Conservation (phyloP, 2,888 invertebrate genomes). For the Malthinus seriepunctatus region DNA sequence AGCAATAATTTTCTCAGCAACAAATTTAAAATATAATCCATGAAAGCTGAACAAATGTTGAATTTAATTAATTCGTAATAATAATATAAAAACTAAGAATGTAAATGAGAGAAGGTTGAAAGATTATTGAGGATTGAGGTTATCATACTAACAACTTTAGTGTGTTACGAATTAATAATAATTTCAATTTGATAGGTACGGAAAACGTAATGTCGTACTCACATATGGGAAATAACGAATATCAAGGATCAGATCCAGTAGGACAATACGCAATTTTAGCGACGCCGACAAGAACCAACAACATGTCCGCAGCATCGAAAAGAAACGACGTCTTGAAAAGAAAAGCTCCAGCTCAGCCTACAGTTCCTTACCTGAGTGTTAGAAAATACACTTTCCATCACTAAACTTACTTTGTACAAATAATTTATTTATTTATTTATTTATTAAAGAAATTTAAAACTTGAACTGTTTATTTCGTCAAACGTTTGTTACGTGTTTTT, state of each 20-base stretch:
- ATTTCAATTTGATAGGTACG: background rate
- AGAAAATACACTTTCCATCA: constrained; percentile 16
- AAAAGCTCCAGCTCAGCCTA: too few species aligned
- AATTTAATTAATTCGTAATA: too few species aligned
- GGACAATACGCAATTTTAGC: constrained; percentile 37
- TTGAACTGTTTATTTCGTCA: background rate
- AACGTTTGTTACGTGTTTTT: too few species aligned
- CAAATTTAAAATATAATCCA: too few species aligned
- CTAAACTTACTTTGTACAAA: background rate
- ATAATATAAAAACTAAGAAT: too few species aligned
- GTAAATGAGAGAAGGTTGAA: too few species aligned
- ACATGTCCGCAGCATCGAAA: constrained; percentile 8
- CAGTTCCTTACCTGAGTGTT: constrained; percentile 11
- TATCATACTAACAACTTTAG: too few species aligned
- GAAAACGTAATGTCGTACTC: background rate
- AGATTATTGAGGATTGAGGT: too few species aligned
- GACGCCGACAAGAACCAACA: constrained; percentile 32
- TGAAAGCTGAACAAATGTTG: too few species aligned
- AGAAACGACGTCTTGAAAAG: constrained; percentile 10
- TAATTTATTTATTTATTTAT: constrained; percentile 4
- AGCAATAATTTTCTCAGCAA: too few species aligned
- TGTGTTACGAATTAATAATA: too few species aligned
- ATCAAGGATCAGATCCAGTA: constrained; percentile 21
- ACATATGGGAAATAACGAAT: constrained; percentile 9
- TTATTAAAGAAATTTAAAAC: background rate